A percentile compares a stretch with the other conserved stretches of the same genome.
Conservation (phyloP, 2,797 vertebrate genomes). For the Odontamblyopus lacepedii region DNA sequence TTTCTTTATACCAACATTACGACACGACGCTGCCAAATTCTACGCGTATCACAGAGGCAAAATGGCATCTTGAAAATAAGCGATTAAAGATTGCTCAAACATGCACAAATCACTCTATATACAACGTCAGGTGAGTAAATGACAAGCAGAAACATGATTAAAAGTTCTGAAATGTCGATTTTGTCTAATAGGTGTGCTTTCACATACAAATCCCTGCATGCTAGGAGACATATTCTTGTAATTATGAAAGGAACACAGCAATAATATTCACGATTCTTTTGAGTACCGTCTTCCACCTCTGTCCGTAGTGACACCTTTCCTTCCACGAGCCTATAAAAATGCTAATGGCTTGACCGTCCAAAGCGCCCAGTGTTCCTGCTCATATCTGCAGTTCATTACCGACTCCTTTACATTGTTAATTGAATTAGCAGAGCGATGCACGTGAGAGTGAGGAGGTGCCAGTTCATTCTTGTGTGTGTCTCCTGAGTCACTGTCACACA, state of each 20-base stretch:
- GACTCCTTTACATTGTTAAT: conserved; percentile 68
- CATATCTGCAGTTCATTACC: conserved; percentile 41
- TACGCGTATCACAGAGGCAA: too few species aligned
- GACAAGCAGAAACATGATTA: too few species aligned
- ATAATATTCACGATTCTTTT: neutral
- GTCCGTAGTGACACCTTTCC: conserved; percentile 9
- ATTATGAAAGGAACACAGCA: neutral
- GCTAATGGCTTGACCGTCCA: conserved; percentile 8
- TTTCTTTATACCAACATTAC: too few species aligned
- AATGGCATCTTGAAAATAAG: too few species aligned
- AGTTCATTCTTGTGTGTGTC: conserved; percentile 79
- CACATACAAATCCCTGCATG: neutral
- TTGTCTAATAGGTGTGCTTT: too few species aligned
- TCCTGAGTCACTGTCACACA: conserved; percentile 78
- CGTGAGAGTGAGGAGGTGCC: conserved; percentile 73
- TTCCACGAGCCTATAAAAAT: neutral
- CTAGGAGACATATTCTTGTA: neutral
- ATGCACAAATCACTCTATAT: too few species aligned
- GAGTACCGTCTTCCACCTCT: conserved; percentile 2
- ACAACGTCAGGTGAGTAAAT: too few species aligned
- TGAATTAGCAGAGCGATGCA: conserved; percentile 74
- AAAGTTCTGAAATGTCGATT: too few species aligned
- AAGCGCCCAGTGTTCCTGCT: conserved; percentile 13
- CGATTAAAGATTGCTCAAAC: too few species aligned
- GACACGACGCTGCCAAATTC: too few species aligned